Conservation (phyloP, 2,888 invertebrate genomes). For the Trichopoda pennipes region DNA sequence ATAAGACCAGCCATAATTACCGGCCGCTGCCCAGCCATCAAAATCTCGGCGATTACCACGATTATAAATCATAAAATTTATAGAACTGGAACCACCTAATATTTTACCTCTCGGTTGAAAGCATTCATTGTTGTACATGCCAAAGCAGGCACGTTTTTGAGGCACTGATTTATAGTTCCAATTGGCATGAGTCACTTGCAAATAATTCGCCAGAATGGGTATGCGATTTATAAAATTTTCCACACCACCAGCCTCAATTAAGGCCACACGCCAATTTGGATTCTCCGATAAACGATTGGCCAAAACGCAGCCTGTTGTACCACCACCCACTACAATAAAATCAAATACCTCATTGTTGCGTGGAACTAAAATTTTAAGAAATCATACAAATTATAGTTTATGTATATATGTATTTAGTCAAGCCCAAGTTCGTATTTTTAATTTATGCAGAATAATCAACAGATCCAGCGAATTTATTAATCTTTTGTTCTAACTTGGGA, state of each 20-base stretch:
- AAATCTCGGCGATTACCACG: conserved; percentile 87
- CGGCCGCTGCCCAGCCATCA: conserved; percentile 84
- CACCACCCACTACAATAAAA: conserved; percentile 90
- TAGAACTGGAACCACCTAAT: conserved; percentile 82
- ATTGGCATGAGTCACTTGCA: conserved; percentile 81
- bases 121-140: conserved; percentile 78
- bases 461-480: no score
- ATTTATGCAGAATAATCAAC: no score
- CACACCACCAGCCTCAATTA: conserved; percentile 81
- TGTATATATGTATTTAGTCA: not conserved
- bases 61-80: conserved; percentile 86
- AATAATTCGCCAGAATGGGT: conserved; percentile 70
- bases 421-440: no score
- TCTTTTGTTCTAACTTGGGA: no score
- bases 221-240: conserved; percentile 75
- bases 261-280: conserved; percentile 78
- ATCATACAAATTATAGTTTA: no score
- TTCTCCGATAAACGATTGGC: conserved; percentile 75
- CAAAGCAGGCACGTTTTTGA: conserved; percentile 83
- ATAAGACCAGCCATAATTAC: conserved; percentile 87
- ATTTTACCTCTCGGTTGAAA: conserved; percentile 82
- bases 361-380: conserved; percentile 23
- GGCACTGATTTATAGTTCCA: conserved; percentile 86
- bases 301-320: conserved; percentile 85
- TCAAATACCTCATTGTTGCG: conserved; percentile 84